Percentiles rank a stretch among this genome's conserved stretches.
These are phyloP conservation scores for Habrosyne pyritoides DNA, from an alignment of 2,888 invertebrate species.

Conservation along the genomic window DNA sequence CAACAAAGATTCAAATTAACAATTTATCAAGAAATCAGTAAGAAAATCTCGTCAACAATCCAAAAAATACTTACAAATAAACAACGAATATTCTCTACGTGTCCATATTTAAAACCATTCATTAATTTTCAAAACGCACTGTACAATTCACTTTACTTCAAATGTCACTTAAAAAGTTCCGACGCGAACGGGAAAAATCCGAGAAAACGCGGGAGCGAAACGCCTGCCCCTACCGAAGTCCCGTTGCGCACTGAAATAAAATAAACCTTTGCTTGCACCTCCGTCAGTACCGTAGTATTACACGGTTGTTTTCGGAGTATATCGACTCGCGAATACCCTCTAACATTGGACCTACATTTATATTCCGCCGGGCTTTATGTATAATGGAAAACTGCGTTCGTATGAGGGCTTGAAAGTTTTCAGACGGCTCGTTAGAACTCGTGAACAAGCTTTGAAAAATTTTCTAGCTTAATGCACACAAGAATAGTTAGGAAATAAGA, in stretches of 20 bases:
- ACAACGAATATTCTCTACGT: neutral
- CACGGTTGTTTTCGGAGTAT: conserved; percentile 27
- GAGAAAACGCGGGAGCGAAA: conserved; percentile 31
- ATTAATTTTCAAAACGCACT: neutral
- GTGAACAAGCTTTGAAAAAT: conserved; percentile 49
- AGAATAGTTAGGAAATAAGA: conserved; percentile 7
- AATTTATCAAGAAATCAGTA: neutral
- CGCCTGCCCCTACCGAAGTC: conserved; percentile 43
- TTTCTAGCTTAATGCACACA: conserved; percentile 34
- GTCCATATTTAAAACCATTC: neutral
- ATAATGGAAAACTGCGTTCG: conserved; percentile 31
- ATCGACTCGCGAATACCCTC: conserved; percentile 9
- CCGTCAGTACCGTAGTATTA: conserved; percentile 73
- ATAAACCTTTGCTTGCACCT: conserved; percentile 49
- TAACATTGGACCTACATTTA: conserved; percentile 13
- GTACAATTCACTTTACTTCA: conserved; percentile 3
- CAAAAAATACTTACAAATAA: neutral
- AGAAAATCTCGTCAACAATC: neutral
- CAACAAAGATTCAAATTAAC: neutral
- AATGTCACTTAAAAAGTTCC: conserved; percentile 49
- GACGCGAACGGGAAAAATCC: conserved; percentile 41
- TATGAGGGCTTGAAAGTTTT: conserved; percentile 36
- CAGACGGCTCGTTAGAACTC: conserved; percentile 48
- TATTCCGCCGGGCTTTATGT: conserved; percentile 31
- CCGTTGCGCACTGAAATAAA: conserved; percentile 62